phyloP scores from a whole-genome alignment of 2,797 vertebrate genomes.

The Tamandua tetradactyla region DNA sequence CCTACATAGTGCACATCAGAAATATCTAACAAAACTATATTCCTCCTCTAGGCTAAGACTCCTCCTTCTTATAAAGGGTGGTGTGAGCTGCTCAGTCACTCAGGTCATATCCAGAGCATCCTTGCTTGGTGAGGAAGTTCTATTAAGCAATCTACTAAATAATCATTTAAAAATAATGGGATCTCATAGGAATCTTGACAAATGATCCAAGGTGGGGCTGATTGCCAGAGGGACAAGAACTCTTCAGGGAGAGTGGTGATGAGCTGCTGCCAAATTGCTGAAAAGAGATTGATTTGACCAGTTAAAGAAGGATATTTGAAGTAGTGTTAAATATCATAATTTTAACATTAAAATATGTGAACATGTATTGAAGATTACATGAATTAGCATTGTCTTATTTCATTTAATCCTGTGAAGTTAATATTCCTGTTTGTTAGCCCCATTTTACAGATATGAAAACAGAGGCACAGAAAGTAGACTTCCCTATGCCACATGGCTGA shows the following conservation, averaged over 20 bases:
- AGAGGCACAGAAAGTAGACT: background rate
- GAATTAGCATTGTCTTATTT: background rate
- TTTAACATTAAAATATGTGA: background rate
- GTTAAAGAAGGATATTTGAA: background rate
- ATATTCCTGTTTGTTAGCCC: background rate
- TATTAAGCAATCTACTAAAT: background rate
- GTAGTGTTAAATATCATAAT: background rate
- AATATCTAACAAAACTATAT: slow-evolving; percentile 74
- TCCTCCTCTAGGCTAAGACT: slow-evolving; percentile 72
- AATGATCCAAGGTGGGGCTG: background rate
- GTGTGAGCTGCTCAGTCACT: slow-evolving; percentile 49
- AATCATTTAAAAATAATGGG: background rate
- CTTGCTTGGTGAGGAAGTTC: background rate
- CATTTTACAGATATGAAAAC: slow-evolving; percentile 25
- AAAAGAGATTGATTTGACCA: background rate
- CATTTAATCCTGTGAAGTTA: background rate
- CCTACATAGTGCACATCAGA: slow-evolving; percentile 68
- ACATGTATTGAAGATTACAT: background rate
- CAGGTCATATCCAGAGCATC: slow-evolving; percentile 39
- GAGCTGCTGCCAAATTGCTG: background rate
- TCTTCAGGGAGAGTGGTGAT: too few species aligned
- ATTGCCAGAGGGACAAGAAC: background rate
- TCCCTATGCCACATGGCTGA: background rate
- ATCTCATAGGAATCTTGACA: background rate
- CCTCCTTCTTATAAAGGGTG: slow-evolving; percentile 78